phyloP scores from a whole-genome alignment of 1,140 invertebrate species.

The Ooceraea biroi region DNA sequence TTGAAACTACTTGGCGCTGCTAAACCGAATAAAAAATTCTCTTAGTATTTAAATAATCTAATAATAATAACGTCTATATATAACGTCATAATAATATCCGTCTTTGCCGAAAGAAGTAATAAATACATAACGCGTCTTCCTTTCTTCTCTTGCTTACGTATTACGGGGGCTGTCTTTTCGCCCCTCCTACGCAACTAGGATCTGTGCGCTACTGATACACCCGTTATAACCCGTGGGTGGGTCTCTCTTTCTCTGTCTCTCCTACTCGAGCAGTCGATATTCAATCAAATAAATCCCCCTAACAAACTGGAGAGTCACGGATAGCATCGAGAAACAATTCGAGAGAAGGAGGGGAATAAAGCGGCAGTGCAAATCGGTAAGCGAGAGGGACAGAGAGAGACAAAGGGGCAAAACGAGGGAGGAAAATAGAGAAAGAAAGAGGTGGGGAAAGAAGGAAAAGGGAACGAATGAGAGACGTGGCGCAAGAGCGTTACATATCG shows the following conservation, averaged over 20 bases:
- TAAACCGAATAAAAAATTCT: too few species aligned
- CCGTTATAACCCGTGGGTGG: conserved; percentile 65
- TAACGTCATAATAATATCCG: conserved; percentile 21
- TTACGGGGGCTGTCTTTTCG: conserved; percentile 14
- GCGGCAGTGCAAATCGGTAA: background rate
- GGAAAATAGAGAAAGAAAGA: conserved; percentile 28
- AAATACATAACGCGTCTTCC: conserved; percentile 15
- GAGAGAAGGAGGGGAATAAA: conserved; percentile 1
- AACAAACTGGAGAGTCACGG: conserved; percentile 81
- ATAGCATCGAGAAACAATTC: conserved; percentile 81
- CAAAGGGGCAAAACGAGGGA: background rate
- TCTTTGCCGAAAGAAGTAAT: background rate
- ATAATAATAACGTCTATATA: too few species aligned
- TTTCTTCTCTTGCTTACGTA: conserved; percentile 4
- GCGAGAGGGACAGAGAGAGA: background rate
- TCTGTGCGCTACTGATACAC: conserved; percentile 71
- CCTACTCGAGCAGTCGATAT: conserved; percentile 74
- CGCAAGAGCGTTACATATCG: conserved; percentile 45
- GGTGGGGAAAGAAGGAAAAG: conserved; percentile 5
- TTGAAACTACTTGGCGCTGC: too few species aligned
- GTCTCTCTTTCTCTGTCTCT: too few species aligned
- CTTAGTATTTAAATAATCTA: too few species aligned
- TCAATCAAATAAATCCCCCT: conserved; percentile 83
- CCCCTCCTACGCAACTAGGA: conserved; percentile 45
- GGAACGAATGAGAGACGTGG: conserved; percentile 31